Conservation (phyloP, 2,113 vertebrate species). For the Pungitius pungitius region DNA sequence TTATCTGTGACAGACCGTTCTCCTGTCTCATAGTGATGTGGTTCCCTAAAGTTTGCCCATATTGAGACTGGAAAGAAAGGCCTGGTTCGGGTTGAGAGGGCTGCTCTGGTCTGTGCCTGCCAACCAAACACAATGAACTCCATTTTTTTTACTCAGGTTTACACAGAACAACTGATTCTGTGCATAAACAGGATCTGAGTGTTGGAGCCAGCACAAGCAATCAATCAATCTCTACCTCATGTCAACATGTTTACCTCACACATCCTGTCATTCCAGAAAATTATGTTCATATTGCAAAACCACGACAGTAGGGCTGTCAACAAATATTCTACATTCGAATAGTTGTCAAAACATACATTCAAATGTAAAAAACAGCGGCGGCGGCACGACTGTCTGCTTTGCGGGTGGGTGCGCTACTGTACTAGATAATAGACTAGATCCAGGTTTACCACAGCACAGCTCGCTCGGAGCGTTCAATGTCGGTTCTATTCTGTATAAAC, state of each 20-base stretch:
- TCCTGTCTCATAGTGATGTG: slow-evolving; percentile 32
- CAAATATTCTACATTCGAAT: no score
- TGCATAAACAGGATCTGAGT: not conserved
- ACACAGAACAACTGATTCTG: not conserved
- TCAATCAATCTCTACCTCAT: not conserved
- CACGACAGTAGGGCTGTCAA: not conserved
- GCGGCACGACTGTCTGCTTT: no score
- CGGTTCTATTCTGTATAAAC: no score
- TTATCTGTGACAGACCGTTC: slow-evolving; percentile 43
- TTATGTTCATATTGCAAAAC: not conserved
- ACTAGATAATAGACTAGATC: no score
- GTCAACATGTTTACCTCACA: not conserved
- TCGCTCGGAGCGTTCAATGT: no score
- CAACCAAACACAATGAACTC: slow-evolving; percentile 14
- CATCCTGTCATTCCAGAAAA: not conserved
- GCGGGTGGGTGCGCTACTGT: no score
- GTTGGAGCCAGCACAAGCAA: not conserved
- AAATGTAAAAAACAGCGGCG: no score
- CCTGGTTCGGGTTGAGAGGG: slow-evolving; percentile 33
- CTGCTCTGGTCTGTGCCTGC: slow-evolving; percentile 27
- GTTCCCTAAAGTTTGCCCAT: slow-evolving; percentile 33
- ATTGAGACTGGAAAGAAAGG: slow-evolving; percentile 47
- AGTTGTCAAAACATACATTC: no score
- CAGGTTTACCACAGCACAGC: no score
- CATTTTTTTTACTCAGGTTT: slow-evolving; percentile 8